Conservation (phyloP, 2,113 vertebrate genomes). For the Hydrochoerus hydrochaeris region DNA sequence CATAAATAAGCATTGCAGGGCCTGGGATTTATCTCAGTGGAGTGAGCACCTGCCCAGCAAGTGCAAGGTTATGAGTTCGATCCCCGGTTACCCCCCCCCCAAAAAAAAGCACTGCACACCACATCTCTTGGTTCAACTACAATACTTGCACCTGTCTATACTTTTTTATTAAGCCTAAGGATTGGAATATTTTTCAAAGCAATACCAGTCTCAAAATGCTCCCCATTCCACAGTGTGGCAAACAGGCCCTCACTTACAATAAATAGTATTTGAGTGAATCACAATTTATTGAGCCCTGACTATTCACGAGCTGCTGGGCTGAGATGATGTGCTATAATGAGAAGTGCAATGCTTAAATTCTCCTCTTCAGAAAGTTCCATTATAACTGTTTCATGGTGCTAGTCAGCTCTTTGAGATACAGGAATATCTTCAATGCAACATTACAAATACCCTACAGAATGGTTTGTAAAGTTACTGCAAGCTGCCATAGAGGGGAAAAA, state of each 20-base stretch:
- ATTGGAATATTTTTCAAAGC: not conserved
- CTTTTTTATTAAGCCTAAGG: slow-evolving; percentile 2
- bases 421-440: not conserved
- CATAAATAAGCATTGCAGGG: slow-evolving; percentile 39
- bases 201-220: not conserved
- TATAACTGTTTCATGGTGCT: not conserved
- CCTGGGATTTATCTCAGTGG: too few species aligned
- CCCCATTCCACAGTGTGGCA: not conserved
- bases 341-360: not conserved
- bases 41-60: too few species aligned
- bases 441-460: not conserved
- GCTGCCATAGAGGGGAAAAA: not conserved
- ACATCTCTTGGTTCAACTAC: slow-evolving; percentile 51
- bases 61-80: too few species aligned
- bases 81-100: too few species aligned
- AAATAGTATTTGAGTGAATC: slow-evolving; percentile 15
- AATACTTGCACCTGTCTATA: not conserved
- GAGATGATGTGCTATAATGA: not conserved
- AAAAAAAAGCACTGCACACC: not conserved
- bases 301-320: not conserved
- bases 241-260: not conserved
- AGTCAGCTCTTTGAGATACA: not conserved
- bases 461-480: not conserved
- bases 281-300: not conserved
- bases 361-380: not conserved